Evolutionary conservation across 2,888 invertebrate species (phyloP), one percentile per base, ranked within the genome.

Genomic region (Cremastobaeus sp.): DNA sequence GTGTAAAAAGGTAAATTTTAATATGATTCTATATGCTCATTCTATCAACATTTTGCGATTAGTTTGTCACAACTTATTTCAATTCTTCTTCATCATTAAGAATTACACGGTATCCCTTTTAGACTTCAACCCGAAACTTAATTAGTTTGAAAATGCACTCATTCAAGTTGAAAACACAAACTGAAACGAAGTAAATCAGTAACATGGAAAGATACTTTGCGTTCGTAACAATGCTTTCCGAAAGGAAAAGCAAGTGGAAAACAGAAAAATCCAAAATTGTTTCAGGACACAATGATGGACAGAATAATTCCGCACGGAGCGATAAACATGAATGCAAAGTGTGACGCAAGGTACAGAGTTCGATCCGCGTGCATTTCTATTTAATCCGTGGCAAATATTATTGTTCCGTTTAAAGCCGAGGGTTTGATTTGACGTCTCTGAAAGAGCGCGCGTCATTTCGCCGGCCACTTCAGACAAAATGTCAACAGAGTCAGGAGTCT

Each of bases 221-320:
- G 4, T 25, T 25, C 25, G 25, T 37, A 39, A 28, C 6, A 39
- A 54, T 25, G 25, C 3, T 25, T 25, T 25, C 3, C 2, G 25
- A 37, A 43, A 55, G 55, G 12, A 30, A 55, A 55, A 43, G 15
- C 21, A 43, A 32, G 15, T 20, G 34, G 2, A 8, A 34, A 30
- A 45, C n/a, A 45, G 34, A 28, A 15, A 30, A 57, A 43, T 34
- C 21, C n/a, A 4, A 25, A 39, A 41, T 20, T 32, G 20, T 25
- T 30, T 30, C 6, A 2, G 11, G 15, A 17, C 47, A 59, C 37
- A 47, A 47, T 59, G 35, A 45, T 30, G 28, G 28, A 37, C 30
- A 30, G 37, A 20, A 60, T 60, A 47, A 43, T 60, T 48, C 8
- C 18, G 15, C 12, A n/a, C 37, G 14, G 39, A 47, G 39, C 14